phyloP scores from a whole-genome alignment of 2,888 invertebrate genomes.

The Amblyjoppa fuscipennis region DNA sequence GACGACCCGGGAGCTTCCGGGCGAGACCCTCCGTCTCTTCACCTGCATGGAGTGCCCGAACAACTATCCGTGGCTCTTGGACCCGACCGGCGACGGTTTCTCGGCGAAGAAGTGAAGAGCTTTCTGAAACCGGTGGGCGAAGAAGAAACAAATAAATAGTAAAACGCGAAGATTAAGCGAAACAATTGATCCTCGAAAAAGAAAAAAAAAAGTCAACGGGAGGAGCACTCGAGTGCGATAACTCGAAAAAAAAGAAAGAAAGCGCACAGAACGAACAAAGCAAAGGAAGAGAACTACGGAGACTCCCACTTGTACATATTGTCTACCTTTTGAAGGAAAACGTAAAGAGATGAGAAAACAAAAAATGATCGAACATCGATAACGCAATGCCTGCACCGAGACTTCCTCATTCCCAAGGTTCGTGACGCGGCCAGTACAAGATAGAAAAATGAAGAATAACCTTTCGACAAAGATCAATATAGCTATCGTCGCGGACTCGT shows the following conservation, averaged over 20 bases:
- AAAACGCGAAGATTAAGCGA: background rate
- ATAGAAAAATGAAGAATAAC: slow-evolving; percentile 20
- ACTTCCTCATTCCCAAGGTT: slow-evolving; percentile 31
- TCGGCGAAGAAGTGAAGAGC: slow-evolving; percentile 91
- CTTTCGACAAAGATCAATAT: slow-evolving; percentile 10
- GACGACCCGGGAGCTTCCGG: slow-evolving; percentile 95
- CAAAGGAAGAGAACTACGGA: slow-evolving; percentile 25
- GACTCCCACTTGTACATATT: slow-evolving; percentile 62
- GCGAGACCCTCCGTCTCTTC: slow-evolving; percentile 96
- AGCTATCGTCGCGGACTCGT: background rate
- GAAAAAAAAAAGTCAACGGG: background rate
- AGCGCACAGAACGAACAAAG: slow-evolving; percentile 7
- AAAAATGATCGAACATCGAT: background rate
- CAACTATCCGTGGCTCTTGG: slow-evolving; percentile 97
- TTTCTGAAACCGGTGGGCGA: background rate
- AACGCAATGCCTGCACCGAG: slow-evolving; percentile 8
- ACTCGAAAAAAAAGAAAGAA: slow-evolving; percentile 40
- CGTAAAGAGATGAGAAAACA: background rate
- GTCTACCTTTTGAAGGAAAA: slow-evolving; percentile 22
- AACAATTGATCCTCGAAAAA: background rate
- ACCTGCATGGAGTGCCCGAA: slow-evolving; percentile 98
- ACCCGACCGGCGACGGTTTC: slow-evolving; percentile 97
- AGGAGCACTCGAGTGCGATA: slow-evolving; percentile 34
- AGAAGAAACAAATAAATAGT: background rate
- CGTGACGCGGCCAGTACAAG: slow-evolving; percentile 40